A percentile compares a stretch with the other conserved stretches of the same genome.
Evolutionary conservation across 1,140 invertebrate genomes (phyloP).

Genomic region (Ctenoplectra terminalis): DNA sequence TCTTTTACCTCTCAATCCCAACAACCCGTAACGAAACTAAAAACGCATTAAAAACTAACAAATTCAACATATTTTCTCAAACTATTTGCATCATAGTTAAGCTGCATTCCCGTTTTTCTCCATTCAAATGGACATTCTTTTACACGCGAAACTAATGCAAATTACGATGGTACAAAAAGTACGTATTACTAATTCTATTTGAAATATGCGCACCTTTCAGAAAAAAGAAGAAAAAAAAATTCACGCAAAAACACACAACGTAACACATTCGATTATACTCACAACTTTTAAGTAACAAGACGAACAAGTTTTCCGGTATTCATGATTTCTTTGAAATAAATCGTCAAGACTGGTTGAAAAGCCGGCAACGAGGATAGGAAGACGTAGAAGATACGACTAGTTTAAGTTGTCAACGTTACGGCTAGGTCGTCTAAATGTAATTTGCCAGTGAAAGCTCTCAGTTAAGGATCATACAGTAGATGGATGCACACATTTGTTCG

Average conservation of each 20-base stretch:
- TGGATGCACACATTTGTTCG: not conserved
- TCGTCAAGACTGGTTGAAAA: too few species aligned
- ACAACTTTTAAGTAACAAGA: too few species aligned
- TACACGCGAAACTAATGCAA: too few species aligned
- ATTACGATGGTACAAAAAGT: too few species aligned
- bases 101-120: not conserved
- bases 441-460: slow-evolving; percentile 13
- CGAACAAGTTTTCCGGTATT: too few species aligned
- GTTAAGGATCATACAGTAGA: not conserved
- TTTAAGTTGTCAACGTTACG: not conserved
- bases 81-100: not conserved
- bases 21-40: too few species aligned
- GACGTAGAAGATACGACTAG: not conserved
- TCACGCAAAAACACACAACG: not conserved
- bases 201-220: not conserved
- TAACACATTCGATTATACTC: not conserved
- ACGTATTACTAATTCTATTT: too few species aligned
- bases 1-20: too few species aligned
- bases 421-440: not conserved
- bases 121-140: not conserved
- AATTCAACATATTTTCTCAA: too few species aligned
- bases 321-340: not conserved
- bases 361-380: not conserved
- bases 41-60: too few species aligned
- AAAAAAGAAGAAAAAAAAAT: not conserved